Conservation (phyloP, 64 coral and sea anemone species). For the Porites australiensis region DNA sequence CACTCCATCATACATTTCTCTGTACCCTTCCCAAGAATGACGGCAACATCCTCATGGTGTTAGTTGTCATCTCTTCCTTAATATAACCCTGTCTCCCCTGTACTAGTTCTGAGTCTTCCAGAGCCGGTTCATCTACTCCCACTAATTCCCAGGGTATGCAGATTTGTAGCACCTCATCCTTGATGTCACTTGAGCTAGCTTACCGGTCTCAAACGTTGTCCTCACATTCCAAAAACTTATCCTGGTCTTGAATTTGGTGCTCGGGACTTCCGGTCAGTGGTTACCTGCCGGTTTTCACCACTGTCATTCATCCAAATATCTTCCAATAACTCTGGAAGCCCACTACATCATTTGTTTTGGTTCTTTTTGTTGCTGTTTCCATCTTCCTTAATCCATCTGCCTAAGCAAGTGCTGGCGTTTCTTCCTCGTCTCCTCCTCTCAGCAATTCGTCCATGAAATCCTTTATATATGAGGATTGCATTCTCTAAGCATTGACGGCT, state of each 20-base stretch:
- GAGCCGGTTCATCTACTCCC: neutral
- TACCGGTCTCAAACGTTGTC: slow-evolving; percentile 1
- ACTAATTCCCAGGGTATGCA: slow-evolving; percentile 6
- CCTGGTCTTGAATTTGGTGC: neutral
- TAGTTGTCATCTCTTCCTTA: slow-evolving; percentile 48
- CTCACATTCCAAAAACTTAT: slow-evolving; percentile 2
- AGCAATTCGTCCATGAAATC: too few relatives aligned
- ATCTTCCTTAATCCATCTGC: neutral
- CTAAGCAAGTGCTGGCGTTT: neutral
- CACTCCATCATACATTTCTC: slow-evolving; percentile 38
- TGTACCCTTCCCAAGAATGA: neutral
- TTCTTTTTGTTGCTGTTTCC: slow-evolving; percentile 1
- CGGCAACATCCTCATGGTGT: neutral
- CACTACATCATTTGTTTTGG: neutral
- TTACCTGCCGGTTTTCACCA: neutral
- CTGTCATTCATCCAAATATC: neutral
- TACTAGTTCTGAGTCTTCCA: neutral
- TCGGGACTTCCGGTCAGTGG: too few relatives aligned
- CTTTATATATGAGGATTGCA: too few relatives aligned
- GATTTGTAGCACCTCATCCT: neutral
- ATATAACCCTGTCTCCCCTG: slow-evolving; percentile 40
- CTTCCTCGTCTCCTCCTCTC: slow-evolving; percentile 33
- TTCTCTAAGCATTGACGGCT: too few relatives aligned
- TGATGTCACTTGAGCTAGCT: neutral
- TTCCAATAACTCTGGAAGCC: neutral